These are phyloP conservation scores for Drosophila chauvacae DNA, from an alignment of 1,140 invertebrate genomes.

Conservation along the genomic window DNA sequence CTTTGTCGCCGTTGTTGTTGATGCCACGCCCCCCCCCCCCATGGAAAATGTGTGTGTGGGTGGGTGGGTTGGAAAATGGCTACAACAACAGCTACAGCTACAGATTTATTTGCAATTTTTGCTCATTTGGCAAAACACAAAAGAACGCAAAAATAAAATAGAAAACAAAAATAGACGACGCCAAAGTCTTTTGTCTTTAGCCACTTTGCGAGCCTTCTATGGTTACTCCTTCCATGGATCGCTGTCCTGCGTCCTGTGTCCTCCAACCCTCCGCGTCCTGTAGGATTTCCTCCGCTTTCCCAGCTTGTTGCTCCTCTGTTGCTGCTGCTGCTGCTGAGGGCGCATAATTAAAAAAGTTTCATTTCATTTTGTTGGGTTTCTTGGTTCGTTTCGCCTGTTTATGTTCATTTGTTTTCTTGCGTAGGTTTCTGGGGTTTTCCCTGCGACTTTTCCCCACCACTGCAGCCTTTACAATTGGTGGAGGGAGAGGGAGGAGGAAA, in stretches of 20 bases:
- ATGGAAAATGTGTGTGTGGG: background rate
- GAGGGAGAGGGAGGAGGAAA: background rate
- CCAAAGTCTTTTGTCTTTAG: conserved; percentile 73
- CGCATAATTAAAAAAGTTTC: conserved; percentile 84
- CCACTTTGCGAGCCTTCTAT: conserved; percentile 64
- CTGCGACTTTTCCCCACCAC: background rate
- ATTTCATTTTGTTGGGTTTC: conserved; percentile 84
- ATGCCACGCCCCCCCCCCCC: conserved; percentile 32
- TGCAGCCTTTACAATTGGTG: conserved; percentile 33
- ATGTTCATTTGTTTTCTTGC: conserved; percentile 83
- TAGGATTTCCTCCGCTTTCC: conserved; percentile 12
- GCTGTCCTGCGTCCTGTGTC: background rate
- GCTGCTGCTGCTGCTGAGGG: conserved; percentile 56
- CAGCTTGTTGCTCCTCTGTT: conserved; percentile 39
- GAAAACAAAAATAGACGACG: conserved; percentile 50
- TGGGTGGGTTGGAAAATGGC: conserved; percentile 51
- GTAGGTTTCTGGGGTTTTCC: conserved; percentile 75
- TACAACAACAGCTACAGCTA: conserved; percentile 50
- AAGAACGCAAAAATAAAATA: conserved; percentile 13
- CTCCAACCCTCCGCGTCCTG: background rate
- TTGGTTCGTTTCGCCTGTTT: conserved; percentile 82
- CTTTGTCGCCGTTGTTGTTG: conserved; percentile 67
- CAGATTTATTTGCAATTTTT: conserved; percentile 84
- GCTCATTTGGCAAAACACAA: conserved; percentile 68
- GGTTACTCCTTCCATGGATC: conserved; percentile 37